Conservation (phyloP, 2,797 vertebrate genomes). For the Rousettus madagascariensis region DNA sequence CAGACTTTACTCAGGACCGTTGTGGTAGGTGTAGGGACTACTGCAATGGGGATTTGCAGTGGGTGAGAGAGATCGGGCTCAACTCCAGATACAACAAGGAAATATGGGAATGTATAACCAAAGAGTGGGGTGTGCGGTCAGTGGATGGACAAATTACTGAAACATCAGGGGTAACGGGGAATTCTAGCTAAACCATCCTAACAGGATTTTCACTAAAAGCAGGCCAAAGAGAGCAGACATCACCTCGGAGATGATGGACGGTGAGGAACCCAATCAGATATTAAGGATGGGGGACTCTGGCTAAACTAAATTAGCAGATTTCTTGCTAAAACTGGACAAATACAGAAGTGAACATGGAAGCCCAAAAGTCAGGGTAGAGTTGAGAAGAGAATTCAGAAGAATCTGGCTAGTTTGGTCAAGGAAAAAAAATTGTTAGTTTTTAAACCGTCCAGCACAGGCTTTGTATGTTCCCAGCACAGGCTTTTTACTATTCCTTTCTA, state of each 20-base stretch:
- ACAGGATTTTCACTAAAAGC: background rate
- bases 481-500: background rate
- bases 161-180: background rate
- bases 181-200: background rate
- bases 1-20: background rate
- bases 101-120: background rate
- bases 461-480: background rate
- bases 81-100: background rate
- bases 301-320: background rate
- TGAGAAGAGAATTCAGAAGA: constrained; percentile 21
- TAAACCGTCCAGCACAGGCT: background rate
- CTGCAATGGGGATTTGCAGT: background rate
- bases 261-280: background rate
- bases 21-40: background rate
- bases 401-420: background rate
- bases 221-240: background rate
- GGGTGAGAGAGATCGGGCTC: background rate
- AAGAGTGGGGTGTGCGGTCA: background rate
- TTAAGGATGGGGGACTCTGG: background rate
- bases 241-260: background rate
- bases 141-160: background rate
- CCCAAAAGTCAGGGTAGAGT: background rate
- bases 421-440: background rate
- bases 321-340: background rate
- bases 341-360: background rate